Conservation (phyloP, 2,888 invertebrate genomes). For the Alviniconcha strummeri region DNA sequence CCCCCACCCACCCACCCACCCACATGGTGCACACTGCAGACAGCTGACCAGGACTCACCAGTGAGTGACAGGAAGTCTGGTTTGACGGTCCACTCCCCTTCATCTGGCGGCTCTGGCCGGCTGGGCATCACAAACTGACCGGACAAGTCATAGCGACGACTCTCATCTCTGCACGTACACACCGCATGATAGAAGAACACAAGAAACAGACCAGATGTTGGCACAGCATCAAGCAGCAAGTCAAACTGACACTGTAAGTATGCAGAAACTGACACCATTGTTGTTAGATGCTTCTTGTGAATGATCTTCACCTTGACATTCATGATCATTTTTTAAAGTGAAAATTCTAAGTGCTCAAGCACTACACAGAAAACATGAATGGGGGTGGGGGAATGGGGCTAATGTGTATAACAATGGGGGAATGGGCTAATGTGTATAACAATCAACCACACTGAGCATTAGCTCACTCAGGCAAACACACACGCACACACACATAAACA, state of each 20-base stretch:
- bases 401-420: background rate
- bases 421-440: background rate
- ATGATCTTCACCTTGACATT: background rate
- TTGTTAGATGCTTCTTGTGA: background rate
- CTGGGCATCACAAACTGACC: constrained; percentile 22
- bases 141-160: background rate
- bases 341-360: too few species aligned
- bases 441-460: background rate
- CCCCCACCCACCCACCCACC: too few species aligned
- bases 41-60: background rate
- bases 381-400: too few species aligned
- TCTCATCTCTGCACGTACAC: constrained; percentile 14
- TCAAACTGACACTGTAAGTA: background rate
- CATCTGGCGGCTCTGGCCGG: background rate
- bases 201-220: background rate
- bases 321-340: background rate
- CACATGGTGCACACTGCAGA: too few species aligned
- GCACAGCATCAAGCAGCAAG: background rate
- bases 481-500: background rate
- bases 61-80: constrained; percentile 26
- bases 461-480: background rate
- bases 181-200: too few species aligned
- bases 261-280: background rate
- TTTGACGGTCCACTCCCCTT: constrained; percentile 23
- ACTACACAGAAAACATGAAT: too few species aligned